phyloP scores from a whole-genome alignment of 1,140 invertebrate genomes.

The Ceratina japonica region DNA sequence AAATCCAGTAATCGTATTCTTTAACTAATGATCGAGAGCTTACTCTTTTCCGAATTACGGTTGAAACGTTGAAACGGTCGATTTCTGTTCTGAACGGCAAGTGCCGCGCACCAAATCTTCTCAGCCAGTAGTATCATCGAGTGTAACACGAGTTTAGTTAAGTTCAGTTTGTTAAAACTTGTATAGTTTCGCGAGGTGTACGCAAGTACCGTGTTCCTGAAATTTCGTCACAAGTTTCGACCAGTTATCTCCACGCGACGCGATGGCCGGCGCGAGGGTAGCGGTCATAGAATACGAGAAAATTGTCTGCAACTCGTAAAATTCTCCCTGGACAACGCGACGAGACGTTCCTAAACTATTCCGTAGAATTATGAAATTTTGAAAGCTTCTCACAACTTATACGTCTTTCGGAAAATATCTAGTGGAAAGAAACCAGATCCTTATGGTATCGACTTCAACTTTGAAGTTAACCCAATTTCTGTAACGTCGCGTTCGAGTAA shows the following conservation, averaged over 20 bases:
- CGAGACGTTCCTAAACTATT: neutral
- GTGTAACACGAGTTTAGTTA: conserved; percentile 31
- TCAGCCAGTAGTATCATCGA: neutral
- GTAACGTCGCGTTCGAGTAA: too few species aligned
- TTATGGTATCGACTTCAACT: too few species aligned
- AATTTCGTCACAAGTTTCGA: conserved; percentile 29
- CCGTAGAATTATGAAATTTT: neutral
- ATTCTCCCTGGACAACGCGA: neutral
- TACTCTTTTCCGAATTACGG: too few species aligned
- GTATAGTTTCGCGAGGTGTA: conserved; percentile 12
- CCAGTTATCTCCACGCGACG: conserved; percentile 18
- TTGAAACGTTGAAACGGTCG: too few species aligned
- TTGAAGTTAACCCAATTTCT: too few species aligned
- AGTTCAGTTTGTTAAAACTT: conserved; percentile 27
- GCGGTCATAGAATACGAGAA: conserved; percentile 4
- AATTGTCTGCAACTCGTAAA: conserved; percentile 21
- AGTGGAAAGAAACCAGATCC: too few species aligned
- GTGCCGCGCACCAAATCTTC: conserved; percentile 14
- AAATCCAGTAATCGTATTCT: too few species aligned
- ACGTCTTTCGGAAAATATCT: too few species aligned
- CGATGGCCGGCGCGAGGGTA: neutral
- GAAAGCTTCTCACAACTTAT: neutral
- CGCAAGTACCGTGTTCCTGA: conserved; percentile 17
- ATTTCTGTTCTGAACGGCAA: neutral
- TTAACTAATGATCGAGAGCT: too few species aligned